Evolutionary conservation across 2,888 invertebrate genomes (phyloP), one percentile per base, ranked within the genome.

Genomic region (Luperina testacea): DNA sequence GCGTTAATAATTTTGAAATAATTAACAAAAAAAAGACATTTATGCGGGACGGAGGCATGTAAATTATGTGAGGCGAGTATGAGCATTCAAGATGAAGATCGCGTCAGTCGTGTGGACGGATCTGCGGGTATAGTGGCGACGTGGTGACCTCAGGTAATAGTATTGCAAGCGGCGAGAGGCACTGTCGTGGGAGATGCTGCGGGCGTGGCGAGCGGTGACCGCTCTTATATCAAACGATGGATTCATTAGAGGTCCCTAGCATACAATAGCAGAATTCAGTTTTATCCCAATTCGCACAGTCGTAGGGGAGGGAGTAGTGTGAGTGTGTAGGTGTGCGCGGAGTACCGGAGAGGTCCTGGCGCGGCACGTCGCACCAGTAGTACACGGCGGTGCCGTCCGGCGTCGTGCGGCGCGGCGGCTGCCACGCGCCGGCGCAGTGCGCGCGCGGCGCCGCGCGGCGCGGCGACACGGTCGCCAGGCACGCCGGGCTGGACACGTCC

Each of bases 311-410:
- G 7, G 20, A 17, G 27, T 11, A 69, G 63, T 48, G 80, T 45
- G 48, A 32, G 74, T 48, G 79, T 53, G 69, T 77, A 17, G 68
- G 69, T 20, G 72, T 68, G 45, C 38, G 76, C 59, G 32, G 69
- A 75, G 94, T 96, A 97, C 97, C 97, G 96, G 97, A 94, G 77
- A 93, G 77, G 75, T 95, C 93, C 90, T 96, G 96, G 91, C 97
- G 97, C 90, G 98, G 98, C 95, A 98, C 95, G 96, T 98, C 98
- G 97, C 98, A 98, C 98, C 98, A 98, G 97, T 98, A 98, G 97
- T 98, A 98, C 93, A 98, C 98, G 93, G 98, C 98, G 83, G 98
- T 98, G 90, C 98, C 98, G 96, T 98, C 98, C 51, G 98, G 98
- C 78, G 98, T 98, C 90, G 97, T 97, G 86, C 98, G 97, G 93